Evolutionary conservation across 2,113 vertebrate genomes (phyloP).

Genomic region (Aphyosemion australe): DNA sequence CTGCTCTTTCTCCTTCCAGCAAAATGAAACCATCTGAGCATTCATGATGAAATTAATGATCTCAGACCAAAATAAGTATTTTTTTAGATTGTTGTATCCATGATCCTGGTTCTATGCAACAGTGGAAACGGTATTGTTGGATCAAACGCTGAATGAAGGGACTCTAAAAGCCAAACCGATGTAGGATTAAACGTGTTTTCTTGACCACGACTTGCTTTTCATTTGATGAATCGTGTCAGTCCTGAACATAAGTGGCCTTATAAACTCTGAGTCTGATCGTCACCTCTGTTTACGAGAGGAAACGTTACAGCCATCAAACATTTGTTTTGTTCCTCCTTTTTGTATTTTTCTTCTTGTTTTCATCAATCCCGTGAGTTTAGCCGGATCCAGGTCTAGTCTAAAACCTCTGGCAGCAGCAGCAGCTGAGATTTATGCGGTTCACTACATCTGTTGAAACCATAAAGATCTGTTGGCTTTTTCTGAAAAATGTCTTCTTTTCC

Average conservation of each 20-base stretch:
- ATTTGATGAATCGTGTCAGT: background rate
- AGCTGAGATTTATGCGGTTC: constrained; percentile 66
- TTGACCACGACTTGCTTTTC: no score
- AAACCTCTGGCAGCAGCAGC: constrained; percentile 49
- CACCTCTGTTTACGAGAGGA: constrained; percentile 26
- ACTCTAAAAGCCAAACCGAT: background rate
- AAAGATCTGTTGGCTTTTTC: constrained; percentile 29
- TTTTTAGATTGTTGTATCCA: background rate
- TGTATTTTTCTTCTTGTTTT: constrained; percentile 17
- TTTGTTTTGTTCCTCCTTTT: constrained; percentile 17
- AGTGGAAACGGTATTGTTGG: background rate
- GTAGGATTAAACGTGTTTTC: background rate
- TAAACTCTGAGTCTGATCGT: constrained; percentile 20
- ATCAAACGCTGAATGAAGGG: background rate
- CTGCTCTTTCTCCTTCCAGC: constrained; percentile 25
- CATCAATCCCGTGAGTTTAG: constrained; percentile 30
- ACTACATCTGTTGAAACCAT: constrained; percentile 73
- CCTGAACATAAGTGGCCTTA: constrained; percentile 59
- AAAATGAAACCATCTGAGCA: constrained; percentile 11
- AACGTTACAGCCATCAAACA: background rate
- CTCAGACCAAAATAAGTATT: background rate
- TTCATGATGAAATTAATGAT: background rate
- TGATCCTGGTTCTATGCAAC: constrained; percentile 62
- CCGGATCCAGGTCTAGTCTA: constrained; percentile 47
- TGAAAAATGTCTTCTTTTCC: constrained; percentile 48